phyloP scores from a whole-genome alignment of 1,140 invertebrate species.

The Stegodyphus dumicola region DNA sequence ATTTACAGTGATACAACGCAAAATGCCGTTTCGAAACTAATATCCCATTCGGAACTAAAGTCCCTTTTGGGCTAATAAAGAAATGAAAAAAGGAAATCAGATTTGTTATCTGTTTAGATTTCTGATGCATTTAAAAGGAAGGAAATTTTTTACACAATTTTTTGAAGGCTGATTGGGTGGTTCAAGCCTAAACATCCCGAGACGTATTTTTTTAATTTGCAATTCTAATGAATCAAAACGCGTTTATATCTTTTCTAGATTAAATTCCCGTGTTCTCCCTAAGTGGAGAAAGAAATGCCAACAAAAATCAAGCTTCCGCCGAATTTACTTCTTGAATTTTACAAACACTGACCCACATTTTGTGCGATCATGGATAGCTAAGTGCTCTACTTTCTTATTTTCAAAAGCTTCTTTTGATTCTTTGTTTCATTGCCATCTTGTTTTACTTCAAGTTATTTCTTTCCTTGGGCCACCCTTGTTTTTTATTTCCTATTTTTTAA shows the following conservation, averaged over 20 bases:
- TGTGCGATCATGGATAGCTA: neutral
- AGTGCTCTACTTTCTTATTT: neutral
- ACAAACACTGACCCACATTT: slow-evolving; percentile 12
- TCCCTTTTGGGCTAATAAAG: too few relatives aligned
- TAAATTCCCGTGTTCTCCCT: neutral
- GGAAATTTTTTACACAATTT: too few relatives aligned
- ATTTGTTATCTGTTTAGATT: too few relatives aligned
- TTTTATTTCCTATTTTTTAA: slow-evolving; percentile 19
- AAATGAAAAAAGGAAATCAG: too few relatives aligned
- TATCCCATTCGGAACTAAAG: too few relatives aligned
- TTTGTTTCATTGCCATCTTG: neutral
- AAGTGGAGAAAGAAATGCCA: too few relatives aligned
- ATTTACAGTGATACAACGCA: too few relatives aligned
- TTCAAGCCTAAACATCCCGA: neutral
- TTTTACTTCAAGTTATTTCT: neutral
- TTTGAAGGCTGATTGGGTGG: too few relatives aligned
- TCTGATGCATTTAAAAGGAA: too few relatives aligned
- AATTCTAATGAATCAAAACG: neutral
- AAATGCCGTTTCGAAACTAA: too few relatives aligned
- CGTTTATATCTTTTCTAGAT: too few relatives aligned
- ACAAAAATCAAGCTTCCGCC: neutral
- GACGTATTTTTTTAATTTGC: neutral
- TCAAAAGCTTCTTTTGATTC: neutral
- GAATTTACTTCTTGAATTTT: neutral
- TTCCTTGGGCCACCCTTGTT: neutral